phyloP scores from a whole-genome alignment of 2,888 invertebrate genomes.

The Leucoma salicis region DNA sequence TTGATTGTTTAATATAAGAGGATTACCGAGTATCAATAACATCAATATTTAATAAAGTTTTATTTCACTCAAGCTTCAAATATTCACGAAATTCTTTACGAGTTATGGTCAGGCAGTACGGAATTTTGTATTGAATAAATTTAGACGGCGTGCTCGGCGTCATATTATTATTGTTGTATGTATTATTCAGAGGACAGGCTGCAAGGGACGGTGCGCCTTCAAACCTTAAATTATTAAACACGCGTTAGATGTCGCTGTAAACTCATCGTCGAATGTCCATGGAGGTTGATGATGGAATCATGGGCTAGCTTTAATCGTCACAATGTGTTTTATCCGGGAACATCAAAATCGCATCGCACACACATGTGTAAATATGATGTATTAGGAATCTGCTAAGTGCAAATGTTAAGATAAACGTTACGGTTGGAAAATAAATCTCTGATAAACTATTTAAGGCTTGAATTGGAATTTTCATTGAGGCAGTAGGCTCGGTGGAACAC shows the following conservation, averaged over 20 bases:
- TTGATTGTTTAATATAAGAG: slow-evolving; percentile 54
- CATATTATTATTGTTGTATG: slow-evolving; percentile 77
- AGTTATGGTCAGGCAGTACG: slow-evolving; percentile 25
- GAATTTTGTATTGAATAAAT: slow-evolving; percentile 53
- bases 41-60: slow-evolving; percentile 32
- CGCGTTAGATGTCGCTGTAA: slow-evolving; percentile 70
- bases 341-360: neutral
- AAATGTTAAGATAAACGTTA: slow-evolving; percentile 31
- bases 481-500: slow-evolving; percentile 73
- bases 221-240: slow-evolving; percentile 78
- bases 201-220: slow-evolving; percentile 58
- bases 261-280: slow-evolving; percentile 59
- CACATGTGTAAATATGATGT: too few relatives aligned
- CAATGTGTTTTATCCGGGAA: neutral
- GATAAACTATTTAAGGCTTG: slow-evolving; percentile 60
- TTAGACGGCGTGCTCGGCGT: slow-evolving; percentile 49
- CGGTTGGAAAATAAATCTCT: slow-evolving; percentile 56
- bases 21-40: slow-evolving; percentile 46
- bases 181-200: slow-evolving; percentile 70
- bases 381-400: slow-evolving; percentile 20
- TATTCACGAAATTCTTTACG: slow-evolving; percentile 17
- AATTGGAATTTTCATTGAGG: slow-evolving; percentile 77
- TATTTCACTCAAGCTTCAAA: slow-evolving; percentile 17
- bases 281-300: slow-evolving; percentile 59
- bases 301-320: slow-evolving; percentile 36